phyloP scores from a whole-genome alignment of 2,113 vertebrate genomes.

The Erythrolamprus reginae region DNA sequence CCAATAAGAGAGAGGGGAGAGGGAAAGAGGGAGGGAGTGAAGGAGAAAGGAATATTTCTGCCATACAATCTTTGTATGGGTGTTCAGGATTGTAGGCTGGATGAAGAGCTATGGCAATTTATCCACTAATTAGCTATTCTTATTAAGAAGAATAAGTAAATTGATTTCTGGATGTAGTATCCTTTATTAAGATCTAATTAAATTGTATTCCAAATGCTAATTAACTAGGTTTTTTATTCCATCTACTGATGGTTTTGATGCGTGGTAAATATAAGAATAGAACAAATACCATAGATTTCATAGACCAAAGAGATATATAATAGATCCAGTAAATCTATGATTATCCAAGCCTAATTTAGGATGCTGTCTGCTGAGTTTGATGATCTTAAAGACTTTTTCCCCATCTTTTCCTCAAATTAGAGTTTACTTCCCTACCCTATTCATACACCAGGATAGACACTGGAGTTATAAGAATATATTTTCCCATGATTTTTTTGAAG shows the following conservation, averaged over 20 bases:
- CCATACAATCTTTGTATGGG: constrained; percentile 65
- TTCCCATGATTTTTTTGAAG: constrained; percentile 17
- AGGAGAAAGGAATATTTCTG: constrained; percentile 46
- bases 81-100: constrained; percentile 69
- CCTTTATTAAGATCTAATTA: constrained; percentile 83
- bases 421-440: constrained; percentile 11
- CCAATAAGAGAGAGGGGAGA: neutral
- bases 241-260: constrained; percentile 78
- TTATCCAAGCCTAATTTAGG: constrained; percentile 67
- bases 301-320: constrained; percentile 62
- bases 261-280: constrained; percentile 72
- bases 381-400: constrained; percentile 32
- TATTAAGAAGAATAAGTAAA: constrained; percentile 80
- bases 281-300: constrained; percentile 72
- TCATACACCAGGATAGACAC: neutral
- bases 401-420: constrained; percentile 17
- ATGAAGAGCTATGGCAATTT: constrained; percentile 76
- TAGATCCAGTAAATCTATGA: constrained; percentile 66
- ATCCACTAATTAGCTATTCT: constrained; percentile 82
- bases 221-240: constrained; percentile 81
- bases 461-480: constrained; percentile 24
- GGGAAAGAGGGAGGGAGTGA: neutral
- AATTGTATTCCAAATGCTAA: constrained; percentile 83
- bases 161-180: constrained; percentile 81
- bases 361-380: constrained; percentile 48